Base-by-base conservation (phyloP, 2,113 vertebrate genomes). In the Gopherus evgoodei region DNA sequence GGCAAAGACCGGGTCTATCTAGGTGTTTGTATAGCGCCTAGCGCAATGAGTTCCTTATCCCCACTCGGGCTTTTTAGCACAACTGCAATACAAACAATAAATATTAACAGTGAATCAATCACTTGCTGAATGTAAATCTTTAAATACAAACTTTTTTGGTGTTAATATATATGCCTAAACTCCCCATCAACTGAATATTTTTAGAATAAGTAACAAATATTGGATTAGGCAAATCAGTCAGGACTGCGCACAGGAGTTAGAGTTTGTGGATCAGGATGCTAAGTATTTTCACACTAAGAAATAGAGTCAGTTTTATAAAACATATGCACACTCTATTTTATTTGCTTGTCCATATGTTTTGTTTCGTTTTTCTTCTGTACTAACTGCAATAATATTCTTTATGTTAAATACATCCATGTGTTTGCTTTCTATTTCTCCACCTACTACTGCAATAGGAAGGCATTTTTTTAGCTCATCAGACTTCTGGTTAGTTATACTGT, bases 361-460 rank as follows among this genome's bases (percentile, higher is more conserved):
- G 81, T 80, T 90, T 54, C 85, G 86, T 35, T 89, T 75, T 72
- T 27, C 47, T 72, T 84, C 57, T 53, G 62, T 87, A 14, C 59
- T 86, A 86, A 29, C 49, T 88, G 27, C 59, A 17, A 35, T 81
- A 88, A 75, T 65, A 91, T 47, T 83, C n/a, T 83, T 96, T 79
- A 88, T 84, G 38, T 25, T 78, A 84, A 92, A 91, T 42, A 90
- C 62, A 25, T 22, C 44, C 52, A 31, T 35, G 14, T 88, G 29
- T 22, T 89, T 94, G 17, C 31, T 90, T 87, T 5, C 35, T 65
- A 8, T 84, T 38, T 78, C 25, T 78, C n/a, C 75, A 29, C 42
- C 10, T 44, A 29, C 44, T 95, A 84, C 79, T 90, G 52, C 27
- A 54, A 54, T 10, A 83, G 75, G n/a, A 90, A 89, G 25, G 50